Percentiles rank a stretch among this genome's conserved stretches.
Conservation (phyloP, 2,888 invertebrate genomes). For the Scaptomyza cyrtandrae region DNA sequence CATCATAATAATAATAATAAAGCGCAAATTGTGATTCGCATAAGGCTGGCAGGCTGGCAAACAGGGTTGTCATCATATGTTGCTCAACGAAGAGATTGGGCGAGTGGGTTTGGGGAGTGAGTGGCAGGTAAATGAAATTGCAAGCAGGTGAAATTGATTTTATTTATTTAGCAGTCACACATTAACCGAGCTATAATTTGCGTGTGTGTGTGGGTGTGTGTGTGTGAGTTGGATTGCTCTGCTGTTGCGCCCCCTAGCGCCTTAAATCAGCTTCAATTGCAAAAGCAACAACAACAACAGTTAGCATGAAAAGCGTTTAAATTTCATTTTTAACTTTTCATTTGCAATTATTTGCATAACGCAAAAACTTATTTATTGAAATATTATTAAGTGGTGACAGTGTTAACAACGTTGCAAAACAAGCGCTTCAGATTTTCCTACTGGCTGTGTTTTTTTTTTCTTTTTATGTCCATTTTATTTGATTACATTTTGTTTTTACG, state of each 20-base stretch:
- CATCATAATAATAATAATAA: slow-evolving; percentile 25
- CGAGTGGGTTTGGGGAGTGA: too few species aligned
- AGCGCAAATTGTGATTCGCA: slow-evolving; percentile 64
- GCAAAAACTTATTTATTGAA: slow-evolving; percentile 60
- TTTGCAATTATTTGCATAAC: slow-evolving; percentile 51
- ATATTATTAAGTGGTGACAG: slow-evolving; percentile 74
- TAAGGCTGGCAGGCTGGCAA: not conserved
- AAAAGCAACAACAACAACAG: too few species aligned
- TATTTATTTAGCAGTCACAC: slow-evolving; percentile 71
- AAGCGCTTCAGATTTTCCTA: slow-evolving; percentile 54
- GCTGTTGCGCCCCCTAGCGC: slow-evolving; percentile 6
- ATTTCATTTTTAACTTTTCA: slow-evolving; percentile 14
- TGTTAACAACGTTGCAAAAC: slow-evolving; percentile 72
- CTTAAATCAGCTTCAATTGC: not conserved
- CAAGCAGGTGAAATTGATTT: slow-evolving; percentile 72
- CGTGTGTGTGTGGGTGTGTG: slow-evolving; percentile 9
- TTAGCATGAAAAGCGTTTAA: not conserved
- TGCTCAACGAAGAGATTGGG: not conserved
- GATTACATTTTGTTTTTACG: too few species aligned
- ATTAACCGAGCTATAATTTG: slow-evolving; percentile 54
- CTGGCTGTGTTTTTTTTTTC: not conserved
- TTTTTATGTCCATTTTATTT: too few species aligned
- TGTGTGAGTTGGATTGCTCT: too few species aligned
- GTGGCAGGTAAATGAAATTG: slow-evolving; percentile 53
- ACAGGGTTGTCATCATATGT: slow-evolving; percentile 25